Percentiles rank a stretch among this genome's conserved stretches.
Evolutionary conservation across 2,888 invertebrate species (phyloP).

Genomic region (Pristionchus arcanus): DNA sequence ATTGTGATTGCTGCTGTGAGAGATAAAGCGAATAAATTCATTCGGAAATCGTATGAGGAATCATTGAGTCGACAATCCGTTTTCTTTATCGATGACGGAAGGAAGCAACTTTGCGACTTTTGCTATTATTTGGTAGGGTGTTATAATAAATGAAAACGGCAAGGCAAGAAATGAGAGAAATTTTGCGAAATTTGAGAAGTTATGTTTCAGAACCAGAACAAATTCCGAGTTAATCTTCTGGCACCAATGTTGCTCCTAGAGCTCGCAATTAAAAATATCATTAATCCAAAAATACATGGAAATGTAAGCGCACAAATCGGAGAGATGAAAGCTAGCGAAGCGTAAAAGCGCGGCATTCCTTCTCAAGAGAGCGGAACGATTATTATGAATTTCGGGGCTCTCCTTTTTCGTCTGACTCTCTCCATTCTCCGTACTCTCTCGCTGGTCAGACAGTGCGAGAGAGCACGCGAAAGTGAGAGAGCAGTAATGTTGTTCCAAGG

Average conservation of each 20-base stretch:
- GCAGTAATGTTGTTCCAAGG: background rate
- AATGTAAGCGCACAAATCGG: slow-evolving; percentile 59
- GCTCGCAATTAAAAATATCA: background rate
- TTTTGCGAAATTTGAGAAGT: too few species aligned
- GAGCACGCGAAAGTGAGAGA: background rate
- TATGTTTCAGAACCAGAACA: too few species aligned
- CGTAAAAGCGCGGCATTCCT: slow-evolving; percentile 5
- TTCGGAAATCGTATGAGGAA: too few species aligned
- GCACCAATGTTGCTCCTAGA: too few species aligned
- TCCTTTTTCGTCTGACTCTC: too few species aligned
- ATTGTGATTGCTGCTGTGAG: background rate
- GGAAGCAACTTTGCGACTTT: too few species aligned
- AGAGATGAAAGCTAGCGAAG: background rate
- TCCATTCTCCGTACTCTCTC: background rate
- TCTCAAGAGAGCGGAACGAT: background rate
- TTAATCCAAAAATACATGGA: background rate
- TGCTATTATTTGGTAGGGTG: too few species aligned
- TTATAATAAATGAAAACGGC: too few species aligned
- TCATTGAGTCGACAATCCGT: too few species aligned
- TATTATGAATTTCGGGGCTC: slow-evolving; percentile 27
- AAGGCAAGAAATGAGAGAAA: too few species aligned
- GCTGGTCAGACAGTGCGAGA: background rate
- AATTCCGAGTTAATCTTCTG: too few species aligned
- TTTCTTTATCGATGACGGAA: too few species aligned
- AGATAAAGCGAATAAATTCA: background rate